Percentiles rank a stretch among this genome's conserved stretches.
Conservation (phyloP, 2,888 invertebrate genomes). For the Horisme vitalbata region DNA sequence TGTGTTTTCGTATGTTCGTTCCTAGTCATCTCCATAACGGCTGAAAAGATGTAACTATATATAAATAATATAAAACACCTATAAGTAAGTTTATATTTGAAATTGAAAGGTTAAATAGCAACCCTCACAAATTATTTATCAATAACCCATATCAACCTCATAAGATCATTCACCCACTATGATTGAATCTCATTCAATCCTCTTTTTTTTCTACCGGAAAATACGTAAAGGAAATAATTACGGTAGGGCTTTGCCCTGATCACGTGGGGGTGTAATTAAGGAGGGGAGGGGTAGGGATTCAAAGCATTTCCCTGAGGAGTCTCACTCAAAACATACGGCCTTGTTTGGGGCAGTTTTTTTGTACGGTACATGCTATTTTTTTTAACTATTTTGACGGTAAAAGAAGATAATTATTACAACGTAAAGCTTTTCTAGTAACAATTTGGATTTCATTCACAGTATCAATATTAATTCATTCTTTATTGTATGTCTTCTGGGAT, state of each 20-base stretch:
- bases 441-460: no score
- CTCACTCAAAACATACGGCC: slow-evolving; percentile 10
- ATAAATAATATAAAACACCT: no score
- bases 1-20: no score
- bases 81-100: no score
- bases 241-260: slow-evolving; percentile 30
- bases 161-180: slow-evolving; percentile 22
- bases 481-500: no score
- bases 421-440: no score
- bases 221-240: slow-evolving; percentile 32
- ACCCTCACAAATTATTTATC: slow-evolving; percentile 5
- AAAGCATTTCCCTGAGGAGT: slow-evolving; percentile 24
- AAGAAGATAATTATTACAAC: no score
- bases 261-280: slow-evolving; percentile 33
- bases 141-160: slow-evolving; percentile 14
- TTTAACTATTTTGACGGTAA: no score
- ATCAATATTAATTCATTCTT: no score
- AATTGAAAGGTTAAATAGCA: not conserved
- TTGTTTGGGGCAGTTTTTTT: slow-evolving; percentile 13
- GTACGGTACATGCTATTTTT: no score
- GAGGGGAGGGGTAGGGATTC: slow-evolving; percentile 13
- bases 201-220: slow-evolving; percentile 24
- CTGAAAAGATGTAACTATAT: no score
- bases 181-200: slow-evolving; percentile 29
- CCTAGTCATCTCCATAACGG: no score